Percentiles rank a stretch among this genome's conserved stretches.
These are phyloP conservation scores for Tenthredo amoena DNA, from an alignment of 2,888 invertebrate genomes.

Conservation along the genomic window DNA sequence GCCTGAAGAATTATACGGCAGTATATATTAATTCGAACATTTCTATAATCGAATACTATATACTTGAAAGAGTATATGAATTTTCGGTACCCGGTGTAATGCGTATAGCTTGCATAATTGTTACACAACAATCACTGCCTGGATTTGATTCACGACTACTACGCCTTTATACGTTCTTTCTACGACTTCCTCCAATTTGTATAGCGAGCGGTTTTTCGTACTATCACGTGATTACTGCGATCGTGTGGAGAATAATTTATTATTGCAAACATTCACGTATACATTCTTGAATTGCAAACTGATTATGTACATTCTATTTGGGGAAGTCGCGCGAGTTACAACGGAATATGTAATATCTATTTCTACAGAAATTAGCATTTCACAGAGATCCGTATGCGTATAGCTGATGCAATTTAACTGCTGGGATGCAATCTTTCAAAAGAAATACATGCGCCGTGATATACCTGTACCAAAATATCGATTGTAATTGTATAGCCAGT, in stretches of 20 bases:
- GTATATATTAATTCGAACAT: too few relatives aligned
- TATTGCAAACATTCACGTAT: not conserved
- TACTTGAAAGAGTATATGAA: too few relatives aligned
- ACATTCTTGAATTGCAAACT: not conserved
- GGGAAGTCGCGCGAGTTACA: not conserved
- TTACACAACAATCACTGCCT: not conserved
- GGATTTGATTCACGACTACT: not conserved
- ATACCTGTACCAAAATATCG: not conserved
- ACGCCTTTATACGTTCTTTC: not conserved
- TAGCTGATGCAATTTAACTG: not conserved
- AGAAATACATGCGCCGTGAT: not conserved
- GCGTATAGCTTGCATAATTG: not conserved
- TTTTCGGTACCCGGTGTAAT: not conserved
- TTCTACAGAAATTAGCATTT: not conserved
- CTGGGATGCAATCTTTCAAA: not conserved
- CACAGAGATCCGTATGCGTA: not conserved
- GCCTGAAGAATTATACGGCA: too few relatives aligned
- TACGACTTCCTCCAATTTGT: constrained; percentile 8
- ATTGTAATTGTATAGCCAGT: not conserved
- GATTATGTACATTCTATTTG: not conserved
- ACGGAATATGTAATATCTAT: not conserved
- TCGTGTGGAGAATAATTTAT: not conserved
- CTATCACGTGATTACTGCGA: not conserved
- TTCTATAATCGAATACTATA: too few relatives aligned
- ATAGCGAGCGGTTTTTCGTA: not conserved